These are phyloP conservation scores for Dipodomys ordii DNA, from an alignment of 2,113 vertebrate genomes.

Conservation along the genomic window DNA sequence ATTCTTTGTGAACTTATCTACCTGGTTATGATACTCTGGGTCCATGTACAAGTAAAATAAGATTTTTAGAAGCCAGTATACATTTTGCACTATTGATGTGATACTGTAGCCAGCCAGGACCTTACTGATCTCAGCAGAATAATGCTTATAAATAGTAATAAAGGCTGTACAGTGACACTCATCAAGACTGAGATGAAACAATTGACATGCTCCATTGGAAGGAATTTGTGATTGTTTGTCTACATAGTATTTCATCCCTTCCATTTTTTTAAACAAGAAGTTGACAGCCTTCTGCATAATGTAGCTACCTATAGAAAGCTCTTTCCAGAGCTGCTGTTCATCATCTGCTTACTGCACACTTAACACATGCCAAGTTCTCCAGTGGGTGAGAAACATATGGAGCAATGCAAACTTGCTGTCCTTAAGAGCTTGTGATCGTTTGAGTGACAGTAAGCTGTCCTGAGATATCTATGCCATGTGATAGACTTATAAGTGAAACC, in stretches of 20 bases:
- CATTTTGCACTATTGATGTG: constrained; percentile 78
- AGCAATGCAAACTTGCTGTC: constrained; percentile 7
- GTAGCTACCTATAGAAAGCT: constrained; percentile 31
- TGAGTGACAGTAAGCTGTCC: not conserved
- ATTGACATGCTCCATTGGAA: constrained; percentile 27
- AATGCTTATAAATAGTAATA: constrained; percentile 61
- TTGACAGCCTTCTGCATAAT: constrained; percentile 33
- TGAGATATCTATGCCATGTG: not conserved
- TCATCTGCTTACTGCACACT: not conserved
- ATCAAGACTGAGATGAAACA: constrained; percentile 43
- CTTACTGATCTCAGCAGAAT: constrained; percentile 81
- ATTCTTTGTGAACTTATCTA: constrained; percentile 76
- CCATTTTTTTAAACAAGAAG: constrained; percentile 59
- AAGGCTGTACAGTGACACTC: constrained; percentile 46
- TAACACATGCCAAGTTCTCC: not conserved
- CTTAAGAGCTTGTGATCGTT: not conserved
- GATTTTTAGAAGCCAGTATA: constrained; percentile 40
- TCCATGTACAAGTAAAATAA: constrained; percentile 71
- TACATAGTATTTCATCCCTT: constrained; percentile 41
- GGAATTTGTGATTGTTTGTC: constrained; percentile 19
- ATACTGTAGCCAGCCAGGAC: constrained; percentile 69
- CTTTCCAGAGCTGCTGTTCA: not conserved
- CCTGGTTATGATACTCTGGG: constrained; percentile 77
- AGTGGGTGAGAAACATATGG: not conserved
- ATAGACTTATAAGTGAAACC: constrained; percentile 10